Percentiles rank a stretch among this genome's conserved stretches.
Conservation (phyloP, 2,797 vertebrate species). For the Propithecus deckenii region DNA sequence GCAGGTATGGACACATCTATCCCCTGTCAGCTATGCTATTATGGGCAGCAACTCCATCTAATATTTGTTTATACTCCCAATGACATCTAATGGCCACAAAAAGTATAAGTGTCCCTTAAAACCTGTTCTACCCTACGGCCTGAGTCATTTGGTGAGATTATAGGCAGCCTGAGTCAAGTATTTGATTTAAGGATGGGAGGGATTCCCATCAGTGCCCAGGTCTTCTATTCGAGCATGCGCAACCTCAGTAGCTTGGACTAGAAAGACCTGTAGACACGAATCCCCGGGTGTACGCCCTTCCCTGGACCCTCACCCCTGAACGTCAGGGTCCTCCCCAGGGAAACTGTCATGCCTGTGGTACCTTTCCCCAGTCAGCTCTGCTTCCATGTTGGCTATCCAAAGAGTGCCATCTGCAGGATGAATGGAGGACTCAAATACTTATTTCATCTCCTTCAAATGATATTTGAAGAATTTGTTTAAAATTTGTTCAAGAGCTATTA, state of each 20-base stretch:
- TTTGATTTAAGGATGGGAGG: not conserved
- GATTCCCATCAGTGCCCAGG: not conserved
- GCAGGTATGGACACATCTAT: not conserved
- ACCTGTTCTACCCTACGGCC: not conserved
- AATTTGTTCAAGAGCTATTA: constrained; percentile 21
- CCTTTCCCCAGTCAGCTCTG: not conserved
- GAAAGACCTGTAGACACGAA: not conserved
- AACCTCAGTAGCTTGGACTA: not conserved
- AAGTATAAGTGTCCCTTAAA: not conserved
- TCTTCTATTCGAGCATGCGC: not conserved
- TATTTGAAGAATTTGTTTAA: not conserved
- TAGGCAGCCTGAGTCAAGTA: not conserved
- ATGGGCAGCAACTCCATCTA: not conserved
- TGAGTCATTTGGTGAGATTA: not conserved
- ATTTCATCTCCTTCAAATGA: not conserved
- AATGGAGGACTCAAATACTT: constrained; percentile 1
- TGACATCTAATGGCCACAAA: not conserved
- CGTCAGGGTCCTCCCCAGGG: not conserved
- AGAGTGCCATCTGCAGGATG: constrained; percentile 74
- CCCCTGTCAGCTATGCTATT: not conserved
- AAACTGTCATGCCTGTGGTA: not conserved
- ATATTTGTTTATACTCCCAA: not conserved
- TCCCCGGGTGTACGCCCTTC: too few species aligned
- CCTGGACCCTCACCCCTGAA: not conserved
- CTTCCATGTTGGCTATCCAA: constrained; percentile 15